phyloP scores from a whole-genome alignment of 2,888 invertebrate genomes.

The Apomyelois bistriatella region DNA sequence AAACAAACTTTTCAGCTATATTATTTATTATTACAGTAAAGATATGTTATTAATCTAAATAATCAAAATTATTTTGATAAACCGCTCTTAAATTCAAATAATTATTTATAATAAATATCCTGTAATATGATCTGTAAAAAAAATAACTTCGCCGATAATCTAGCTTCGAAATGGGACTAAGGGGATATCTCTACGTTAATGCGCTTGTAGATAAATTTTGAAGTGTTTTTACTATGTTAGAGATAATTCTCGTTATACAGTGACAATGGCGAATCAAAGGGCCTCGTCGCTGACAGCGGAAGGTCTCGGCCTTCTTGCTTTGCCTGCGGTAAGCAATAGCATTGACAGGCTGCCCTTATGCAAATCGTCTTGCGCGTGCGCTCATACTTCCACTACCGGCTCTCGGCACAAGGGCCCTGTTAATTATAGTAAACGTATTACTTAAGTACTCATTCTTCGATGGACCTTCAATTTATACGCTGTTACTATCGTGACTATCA shows the following conservation, averaged over 20 bases:
- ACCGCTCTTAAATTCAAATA: no score
- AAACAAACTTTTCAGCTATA: no score
- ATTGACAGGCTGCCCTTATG: slow-evolving; percentile 68
- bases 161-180: no score
- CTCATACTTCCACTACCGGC: slow-evolving; percentile 40
- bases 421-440: slow-evolving; percentile 13
- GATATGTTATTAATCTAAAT: no score
- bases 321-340: slow-evolving; percentile 46
- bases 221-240: not conserved
- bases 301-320: slow-evolving; percentile 67
- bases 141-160: no score
- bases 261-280: slow-evolving; percentile 45
- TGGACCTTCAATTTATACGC: slow-evolving; percentile 12
- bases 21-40: no score
- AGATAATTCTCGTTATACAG: not conserved
- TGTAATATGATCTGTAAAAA: no score
- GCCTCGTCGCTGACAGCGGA: slow-evolving; percentile 54
- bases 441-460: slow-evolving; percentile 10
- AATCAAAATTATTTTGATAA: no score
- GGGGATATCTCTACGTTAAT: not conserved
- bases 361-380: slow-evolving; percentile 56
- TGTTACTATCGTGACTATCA: slow-evolving; percentile 10
- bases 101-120: no score
- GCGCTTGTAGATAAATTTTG: not conserved
- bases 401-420: slow-evolving; percentile 8